These are phyloP conservation scores for Zaprionus davidi DNA, from an alignment of 1,140 invertebrate species.

Conservation along the genomic window DNA sequence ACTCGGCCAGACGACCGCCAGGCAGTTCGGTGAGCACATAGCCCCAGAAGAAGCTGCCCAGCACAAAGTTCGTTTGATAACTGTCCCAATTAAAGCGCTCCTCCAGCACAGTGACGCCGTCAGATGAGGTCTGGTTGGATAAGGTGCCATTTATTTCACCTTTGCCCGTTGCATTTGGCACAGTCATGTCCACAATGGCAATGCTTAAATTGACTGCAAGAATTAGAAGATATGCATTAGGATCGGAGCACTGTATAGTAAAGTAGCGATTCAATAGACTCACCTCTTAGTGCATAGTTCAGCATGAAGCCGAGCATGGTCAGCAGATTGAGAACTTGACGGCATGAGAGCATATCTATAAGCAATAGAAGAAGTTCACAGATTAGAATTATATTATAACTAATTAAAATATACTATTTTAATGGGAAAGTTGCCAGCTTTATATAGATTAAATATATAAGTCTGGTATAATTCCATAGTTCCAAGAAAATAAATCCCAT, in stretches of 20 bases:
- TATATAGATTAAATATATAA: background rate
- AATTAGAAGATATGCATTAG: background rate
- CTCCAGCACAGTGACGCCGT: conserved; percentile 58
- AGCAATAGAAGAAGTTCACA: conserved; percentile 64
- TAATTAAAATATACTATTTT: background rate
- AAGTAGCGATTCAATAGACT: background rate
- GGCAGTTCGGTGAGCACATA: conserved; percentile 93
- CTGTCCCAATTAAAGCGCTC: conserved; percentile 89
- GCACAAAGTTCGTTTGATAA: conserved; percentile 90
- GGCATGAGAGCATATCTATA: conserved; percentile 90
- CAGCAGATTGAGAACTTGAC: conserved; percentile 92
- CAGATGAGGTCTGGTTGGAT: conserved; percentile 16
- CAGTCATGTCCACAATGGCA: conserved; percentile 94
- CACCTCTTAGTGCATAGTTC: conserved; percentile 91
- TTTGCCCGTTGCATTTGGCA: conserved; percentile 81
- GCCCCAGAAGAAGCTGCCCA: conserved; percentile 95
- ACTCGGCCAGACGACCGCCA: conserved; percentile 92
- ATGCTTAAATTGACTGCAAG: conserved; percentile 92
- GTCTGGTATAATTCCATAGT: background rate
- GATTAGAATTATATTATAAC: conserved; percentile 13
- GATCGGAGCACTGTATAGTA: background rate
- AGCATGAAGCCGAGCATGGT: conserved; percentile 94
- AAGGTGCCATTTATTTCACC: conserved; percentile 55
- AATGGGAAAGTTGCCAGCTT: background rate
- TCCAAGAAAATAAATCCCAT: background rate